These are phyloP conservation scores for Drosophila tanythrix DNA, from an alignment of 2,888 invertebrate genomes.

Conservation along the genomic window DNA sequence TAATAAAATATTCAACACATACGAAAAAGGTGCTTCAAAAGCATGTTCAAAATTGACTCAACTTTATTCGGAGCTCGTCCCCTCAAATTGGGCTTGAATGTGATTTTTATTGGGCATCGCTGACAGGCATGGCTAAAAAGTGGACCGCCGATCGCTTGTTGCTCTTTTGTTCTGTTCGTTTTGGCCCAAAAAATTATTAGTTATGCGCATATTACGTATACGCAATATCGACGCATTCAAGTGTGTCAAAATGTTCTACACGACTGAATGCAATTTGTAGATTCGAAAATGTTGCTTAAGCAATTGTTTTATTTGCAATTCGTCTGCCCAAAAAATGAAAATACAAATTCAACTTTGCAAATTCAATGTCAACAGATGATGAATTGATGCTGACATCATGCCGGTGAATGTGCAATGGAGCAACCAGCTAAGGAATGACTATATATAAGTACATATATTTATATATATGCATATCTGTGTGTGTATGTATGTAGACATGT, in stretches of 20 bases:
- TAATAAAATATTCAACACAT: conserved; percentile 1
- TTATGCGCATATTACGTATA: conserved; percentile 41
- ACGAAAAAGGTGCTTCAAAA: conserved; percentile 7
- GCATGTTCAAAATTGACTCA: background rate
- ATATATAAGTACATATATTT: background rate
- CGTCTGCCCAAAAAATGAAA: conserved; percentile 31
- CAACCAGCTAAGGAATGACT: conserved; percentile 29
- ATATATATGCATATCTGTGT: background rate
- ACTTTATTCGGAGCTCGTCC: conserved; percentile 28
- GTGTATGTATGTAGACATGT: conserved; percentile 2
- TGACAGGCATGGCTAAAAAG: conserved; percentile 55
- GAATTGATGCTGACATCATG: conserved; percentile 65
- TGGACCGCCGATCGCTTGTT: conserved; percentile 21
- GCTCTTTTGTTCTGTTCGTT: background rate
- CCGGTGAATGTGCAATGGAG: conserved; percentile 21
- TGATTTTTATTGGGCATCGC: conserved; percentile 54
- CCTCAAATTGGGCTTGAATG: conserved; percentile 37
- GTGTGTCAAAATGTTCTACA: background rate
- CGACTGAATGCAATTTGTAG: background rate
- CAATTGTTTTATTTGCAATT: conserved; percentile 4
- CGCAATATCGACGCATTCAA: conserved; percentile 30
- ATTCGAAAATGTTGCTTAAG: background rate
- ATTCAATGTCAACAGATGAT: conserved; percentile 65
- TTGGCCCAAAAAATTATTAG: conserved; percentile 13
- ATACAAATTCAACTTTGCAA: conserved; percentile 26